phyloP scores from a whole-genome alignment of 2,888 invertebrate species.

The Ernsta delagoae region DNA sequence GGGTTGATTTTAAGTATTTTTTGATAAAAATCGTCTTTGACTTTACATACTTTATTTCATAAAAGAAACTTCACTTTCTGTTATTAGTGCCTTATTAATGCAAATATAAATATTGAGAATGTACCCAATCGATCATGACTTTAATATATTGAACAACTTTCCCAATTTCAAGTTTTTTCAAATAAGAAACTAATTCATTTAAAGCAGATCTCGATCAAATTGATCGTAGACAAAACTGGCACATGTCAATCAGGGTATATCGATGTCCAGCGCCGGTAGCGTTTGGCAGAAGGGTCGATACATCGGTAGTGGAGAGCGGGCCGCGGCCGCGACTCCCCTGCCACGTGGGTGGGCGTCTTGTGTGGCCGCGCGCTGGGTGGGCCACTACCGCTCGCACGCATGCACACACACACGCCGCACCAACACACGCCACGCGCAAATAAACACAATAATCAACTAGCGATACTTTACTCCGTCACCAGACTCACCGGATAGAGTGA shows the following conservation, averaged over 20 bases:
- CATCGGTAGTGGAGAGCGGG: conserved; percentile 55
- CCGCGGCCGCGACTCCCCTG: conserved; percentile 71
- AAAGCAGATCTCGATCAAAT: conserved; percentile 57
- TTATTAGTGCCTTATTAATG: too few species aligned
- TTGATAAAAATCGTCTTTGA: too few species aligned
- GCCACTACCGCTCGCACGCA: conserved; percentile 72
- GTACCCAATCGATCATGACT: too few species aligned
- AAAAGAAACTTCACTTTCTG: too few species aligned
- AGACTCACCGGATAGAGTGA: conserved; percentile 83
- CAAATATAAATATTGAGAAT: too few species aligned
- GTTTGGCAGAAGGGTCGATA: conserved; percentile 45
- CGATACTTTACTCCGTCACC: conserved; percentile 83
- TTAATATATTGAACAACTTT: not conserved
- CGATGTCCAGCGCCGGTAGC: conserved; percentile 56
- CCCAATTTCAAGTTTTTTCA: not conserved
- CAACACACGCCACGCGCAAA: conserved; percentile 76
- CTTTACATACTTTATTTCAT: too few species aligned
- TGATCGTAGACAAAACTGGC: conserved; percentile 52
- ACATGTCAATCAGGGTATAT: conserved; percentile 65
- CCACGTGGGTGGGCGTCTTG: conserved; percentile 82
- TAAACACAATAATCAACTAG: conserved; percentile 84
- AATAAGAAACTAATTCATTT: conserved; percentile 15
- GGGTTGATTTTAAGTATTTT: too few species aligned
- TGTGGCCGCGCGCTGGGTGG: conserved; percentile 84
- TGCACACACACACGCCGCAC: conserved; percentile 68